phyloP scores from a whole-genome alignment of 2,113 vertebrate genomes.

The Phylloscopus trochilus region DNA sequence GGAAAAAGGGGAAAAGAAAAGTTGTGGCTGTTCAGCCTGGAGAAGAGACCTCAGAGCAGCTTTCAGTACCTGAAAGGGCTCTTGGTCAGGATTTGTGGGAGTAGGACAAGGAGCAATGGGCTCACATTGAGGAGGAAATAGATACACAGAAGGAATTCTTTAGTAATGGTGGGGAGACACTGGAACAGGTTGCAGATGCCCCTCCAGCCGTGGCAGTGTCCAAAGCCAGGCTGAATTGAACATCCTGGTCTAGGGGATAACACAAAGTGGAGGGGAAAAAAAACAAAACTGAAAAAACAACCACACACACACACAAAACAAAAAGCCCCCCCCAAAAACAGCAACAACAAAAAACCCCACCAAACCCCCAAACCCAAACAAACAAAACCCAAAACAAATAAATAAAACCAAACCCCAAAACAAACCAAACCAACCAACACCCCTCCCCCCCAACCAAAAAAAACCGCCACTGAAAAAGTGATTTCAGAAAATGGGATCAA shows the following conservation, averaged over 20 bases:
- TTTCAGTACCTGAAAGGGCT: rapidly evolving
- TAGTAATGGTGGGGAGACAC: rapidly evolving
- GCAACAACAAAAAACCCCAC: not conserved
- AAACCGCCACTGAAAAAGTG: rapidly evolving
- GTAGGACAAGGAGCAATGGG: not conserved
- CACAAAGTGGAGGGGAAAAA: not conserved
- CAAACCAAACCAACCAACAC: too few species aligned
- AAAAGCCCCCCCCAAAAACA: too few species aligned
- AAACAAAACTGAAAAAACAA: not conserved
- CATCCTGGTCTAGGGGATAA: not conserved
- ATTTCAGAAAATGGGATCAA: rapidly evolving
- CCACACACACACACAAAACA: too few species aligned
- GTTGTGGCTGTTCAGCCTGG: not conserved
- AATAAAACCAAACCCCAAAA: not conserved
- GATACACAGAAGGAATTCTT: not conserved
- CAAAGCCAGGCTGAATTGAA: not conserved
- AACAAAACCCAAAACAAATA: not conserved
- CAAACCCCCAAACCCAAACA: not conserved
- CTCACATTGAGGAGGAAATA: too few species aligned
- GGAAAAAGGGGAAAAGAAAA: rapidly evolving
- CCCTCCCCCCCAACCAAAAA: too few species aligned
- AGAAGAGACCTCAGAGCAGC: not conserved
- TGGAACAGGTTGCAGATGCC: not conserved
- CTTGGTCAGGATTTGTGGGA: not conserved
- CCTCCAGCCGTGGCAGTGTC: too few species aligned